phyloP scores from a whole-genome alignment of 2,113 vertebrate genomes.

The Phyllostomus discolor region DNA sequence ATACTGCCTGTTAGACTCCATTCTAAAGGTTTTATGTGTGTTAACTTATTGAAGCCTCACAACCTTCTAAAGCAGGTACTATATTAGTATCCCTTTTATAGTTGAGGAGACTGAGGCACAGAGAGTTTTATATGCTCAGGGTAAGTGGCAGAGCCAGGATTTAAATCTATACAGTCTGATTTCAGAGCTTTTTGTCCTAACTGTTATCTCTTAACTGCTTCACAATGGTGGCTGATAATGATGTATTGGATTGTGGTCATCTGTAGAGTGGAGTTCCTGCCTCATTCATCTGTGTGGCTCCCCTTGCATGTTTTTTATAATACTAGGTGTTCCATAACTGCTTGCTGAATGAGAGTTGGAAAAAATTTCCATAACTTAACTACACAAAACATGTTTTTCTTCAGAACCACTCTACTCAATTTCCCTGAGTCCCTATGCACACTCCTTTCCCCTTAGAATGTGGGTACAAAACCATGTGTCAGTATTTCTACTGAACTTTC shows the following conservation, averaged over 20 bases:
- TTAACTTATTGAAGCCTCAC: not conserved
- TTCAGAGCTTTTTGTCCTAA: not conserved
- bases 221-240: not conserved
- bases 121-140: not conserved
- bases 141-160: not conserved
- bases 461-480: not conserved
- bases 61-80: not conserved
- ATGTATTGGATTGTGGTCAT: not conserved
- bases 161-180: not conserved
- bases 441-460: not conserved
- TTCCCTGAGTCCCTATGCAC: not conserved
- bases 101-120: not conserved
- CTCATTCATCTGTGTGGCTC: not conserved
- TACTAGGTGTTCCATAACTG: not conserved
- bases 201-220: not conserved
- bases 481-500: not conserved
- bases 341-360: not conserved
- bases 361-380: not conserved
- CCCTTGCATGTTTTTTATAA: not conserved
- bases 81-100: not conserved
- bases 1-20: not conserved
- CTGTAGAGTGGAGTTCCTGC: not conserved
- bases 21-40: not conserved
- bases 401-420: not conserved
- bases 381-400: not conserved